phyloP scores from a whole-genome alignment of 2,797 vertebrate species.

The Gorsachius magnificus region DNA sequence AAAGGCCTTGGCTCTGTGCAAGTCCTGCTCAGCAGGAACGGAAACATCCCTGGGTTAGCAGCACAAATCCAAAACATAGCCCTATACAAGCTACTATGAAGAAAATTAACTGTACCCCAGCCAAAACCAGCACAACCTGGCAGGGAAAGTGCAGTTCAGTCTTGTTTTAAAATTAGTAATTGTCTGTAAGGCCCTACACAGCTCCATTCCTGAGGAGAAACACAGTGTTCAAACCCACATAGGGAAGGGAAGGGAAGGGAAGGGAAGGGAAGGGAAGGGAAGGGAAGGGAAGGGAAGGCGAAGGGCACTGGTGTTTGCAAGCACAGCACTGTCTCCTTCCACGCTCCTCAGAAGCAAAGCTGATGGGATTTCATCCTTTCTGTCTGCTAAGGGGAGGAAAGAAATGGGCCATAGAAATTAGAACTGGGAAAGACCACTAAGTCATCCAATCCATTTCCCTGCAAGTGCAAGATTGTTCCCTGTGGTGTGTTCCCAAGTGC shows the following conservation, averaged over 20 bases:
- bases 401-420: slow-evolving; percentile 64
- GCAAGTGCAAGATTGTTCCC: slow-evolving; percentile 20
- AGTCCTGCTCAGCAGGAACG: background rate
- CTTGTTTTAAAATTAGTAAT: background rate
- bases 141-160: background rate
- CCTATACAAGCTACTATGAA: background rate
- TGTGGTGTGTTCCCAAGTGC: background rate
- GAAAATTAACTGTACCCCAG: background rate
- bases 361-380: slow-evolving; percentile 19
- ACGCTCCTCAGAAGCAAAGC: background rate
- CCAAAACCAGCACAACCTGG: background rate
- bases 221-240: background rate
- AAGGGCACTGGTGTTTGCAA: background rate
- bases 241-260: background rate
- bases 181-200: background rate
- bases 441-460: slow-evolving; percentile 23
- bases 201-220: background rate
- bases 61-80: background rate
- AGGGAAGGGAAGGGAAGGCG: background rate
- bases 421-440: slow-evolving; percentile 38
- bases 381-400: background rate
- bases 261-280: background rate
- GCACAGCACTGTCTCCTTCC: background rate
- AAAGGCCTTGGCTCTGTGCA: background rate
- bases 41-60: no score